Base-by-base conservation (phyloP, 1,140 invertebrate species). In the Drosophila truncata region DNA sequence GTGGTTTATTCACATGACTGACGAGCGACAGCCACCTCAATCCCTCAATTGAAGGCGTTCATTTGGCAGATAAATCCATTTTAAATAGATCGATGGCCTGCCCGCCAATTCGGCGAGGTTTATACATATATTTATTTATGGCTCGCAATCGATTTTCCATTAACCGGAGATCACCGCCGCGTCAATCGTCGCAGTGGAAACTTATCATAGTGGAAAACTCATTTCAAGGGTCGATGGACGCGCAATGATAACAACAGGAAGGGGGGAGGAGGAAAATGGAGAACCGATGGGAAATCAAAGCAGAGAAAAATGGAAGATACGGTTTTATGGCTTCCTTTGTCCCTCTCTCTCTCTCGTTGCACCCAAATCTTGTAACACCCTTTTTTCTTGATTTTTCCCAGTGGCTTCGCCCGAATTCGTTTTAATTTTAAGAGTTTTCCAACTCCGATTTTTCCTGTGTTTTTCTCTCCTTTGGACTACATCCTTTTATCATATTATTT, bases 161-260 rank as follows among this genome's bases (percentile, higher is more conserved):
- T 44, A 47, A 47, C 18, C n/a, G n/a, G 16, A 23, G 47, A 70
- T 67, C 37, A 25, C 18, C 16, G 63, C 18, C 47, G n/a, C 42
- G 62, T 70, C 66, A 67, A 67, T 70, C 66, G 35, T 66, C 61
- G 65, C 3, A 7, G 14, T 37, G 25, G 18, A 14, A 20, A 70
- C 31, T 70, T 70, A 70, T 70, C 66, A 66, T 58, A 35, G 20
- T 18, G 60, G 33, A 47, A 58, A 69, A 69, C 61, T 20, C 27
- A 65, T 72, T 70, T 35, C n/a, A 27, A 37, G 65, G 69, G 69
- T 71, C 69, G 66, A 50, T 44, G 65, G 35, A 72, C 69, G 27
- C 42, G 66, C n/a, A 72, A 70, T 70, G 62, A 70, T 70, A 70
- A 70, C 66, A 70, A 66, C 37, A 2, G 11, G 11, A 62, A 25